Percentiles rank a stretch among this genome's conserved stretches.
Conservation (phyloP, 2,888 invertebrate genomes). For the Callyntrura sp. region DNA sequence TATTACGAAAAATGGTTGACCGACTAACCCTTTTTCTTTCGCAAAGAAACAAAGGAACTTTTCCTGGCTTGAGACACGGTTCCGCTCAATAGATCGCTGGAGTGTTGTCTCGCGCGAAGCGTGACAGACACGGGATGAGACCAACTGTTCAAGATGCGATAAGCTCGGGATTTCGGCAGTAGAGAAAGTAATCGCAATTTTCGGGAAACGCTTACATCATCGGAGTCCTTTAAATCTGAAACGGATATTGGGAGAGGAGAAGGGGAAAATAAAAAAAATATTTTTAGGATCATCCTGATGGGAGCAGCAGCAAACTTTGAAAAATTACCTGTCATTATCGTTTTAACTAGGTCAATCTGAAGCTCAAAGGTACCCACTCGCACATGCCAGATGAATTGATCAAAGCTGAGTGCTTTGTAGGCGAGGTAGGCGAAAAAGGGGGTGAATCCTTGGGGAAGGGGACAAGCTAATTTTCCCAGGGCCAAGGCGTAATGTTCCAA, state of each 20-base stretch:
- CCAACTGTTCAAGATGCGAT: conserved; percentile 92
- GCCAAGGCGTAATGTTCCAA: conserved; percentile 94
- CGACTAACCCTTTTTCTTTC: conserved; percentile 79
- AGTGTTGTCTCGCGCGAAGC: conserved; percentile 93
- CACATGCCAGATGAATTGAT: conserved; percentile 93
- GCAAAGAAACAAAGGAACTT: conserved; percentile 79
- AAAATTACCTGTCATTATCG: conserved; percentile 90
- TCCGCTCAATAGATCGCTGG: conserved; percentile 92
- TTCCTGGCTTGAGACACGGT: conserved; percentile 86
- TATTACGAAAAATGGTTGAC: no score
- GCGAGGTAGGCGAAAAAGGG: conserved; percentile 96
- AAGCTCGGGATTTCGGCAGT: conserved; percentile 91
- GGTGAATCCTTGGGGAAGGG: conserved; percentile 94
- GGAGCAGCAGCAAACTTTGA: background rate
- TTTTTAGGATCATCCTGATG: no score
- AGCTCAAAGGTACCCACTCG: conserved; percentile 93
- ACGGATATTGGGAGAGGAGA: no score
- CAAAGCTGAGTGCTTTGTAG: conserved; percentile 91
- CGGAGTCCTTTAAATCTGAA: conserved; percentile 81
- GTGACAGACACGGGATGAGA: conserved; percentile 91
- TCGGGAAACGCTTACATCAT: conserved; percentile 88
- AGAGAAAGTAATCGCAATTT: conserved; percentile 91
- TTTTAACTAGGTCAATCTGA: conserved; percentile 95
- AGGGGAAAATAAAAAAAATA: no score
- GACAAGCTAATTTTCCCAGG: conserved; percentile 92